These are phyloP conservation scores for Nezara viridula DNA, from an alignment of 2,888 invertebrate genomes.

Conservation along the genomic window DNA sequence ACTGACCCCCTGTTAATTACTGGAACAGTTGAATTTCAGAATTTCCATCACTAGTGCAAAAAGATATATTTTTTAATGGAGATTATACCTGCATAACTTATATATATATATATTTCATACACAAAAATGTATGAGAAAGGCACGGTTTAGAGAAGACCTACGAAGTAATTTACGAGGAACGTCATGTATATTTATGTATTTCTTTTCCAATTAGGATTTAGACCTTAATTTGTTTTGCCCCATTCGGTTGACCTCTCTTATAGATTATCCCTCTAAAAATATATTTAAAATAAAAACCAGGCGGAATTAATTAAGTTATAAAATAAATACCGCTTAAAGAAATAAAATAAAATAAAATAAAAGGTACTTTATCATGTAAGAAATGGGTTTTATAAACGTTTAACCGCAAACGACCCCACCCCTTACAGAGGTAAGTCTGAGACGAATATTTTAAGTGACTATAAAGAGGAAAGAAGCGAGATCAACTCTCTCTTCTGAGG, in stretches of 20 bases:
- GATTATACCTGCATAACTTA: no score
- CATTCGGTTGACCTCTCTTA: neutral
- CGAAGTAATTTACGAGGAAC: neutral
- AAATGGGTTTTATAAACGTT: neutral
- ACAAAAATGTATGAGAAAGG: slow-evolving; percentile 5
- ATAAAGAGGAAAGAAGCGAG: neutral
- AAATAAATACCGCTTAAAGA: neutral
- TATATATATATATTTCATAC: no score
- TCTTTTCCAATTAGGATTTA: neutral
- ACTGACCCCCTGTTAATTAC: no score
- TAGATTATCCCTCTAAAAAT: neutral
- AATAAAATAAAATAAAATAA: neutral
- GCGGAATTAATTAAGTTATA: neutral
- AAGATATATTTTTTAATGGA: no score
- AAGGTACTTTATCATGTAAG: neutral
- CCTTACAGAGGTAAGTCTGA: neutral
- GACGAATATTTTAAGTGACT: slow-evolving; percentile 16
- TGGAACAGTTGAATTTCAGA: no score
- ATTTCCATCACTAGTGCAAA: no score
- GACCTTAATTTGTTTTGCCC: neutral
- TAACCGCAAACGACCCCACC: neutral
- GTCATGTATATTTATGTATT: neutral
- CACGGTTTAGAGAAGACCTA: neutral
- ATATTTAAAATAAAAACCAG: neutral
- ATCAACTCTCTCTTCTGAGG: neutral